Conservation (phyloP, 2,113 vertebrate species). For the Antennarius striatus region DNA sequence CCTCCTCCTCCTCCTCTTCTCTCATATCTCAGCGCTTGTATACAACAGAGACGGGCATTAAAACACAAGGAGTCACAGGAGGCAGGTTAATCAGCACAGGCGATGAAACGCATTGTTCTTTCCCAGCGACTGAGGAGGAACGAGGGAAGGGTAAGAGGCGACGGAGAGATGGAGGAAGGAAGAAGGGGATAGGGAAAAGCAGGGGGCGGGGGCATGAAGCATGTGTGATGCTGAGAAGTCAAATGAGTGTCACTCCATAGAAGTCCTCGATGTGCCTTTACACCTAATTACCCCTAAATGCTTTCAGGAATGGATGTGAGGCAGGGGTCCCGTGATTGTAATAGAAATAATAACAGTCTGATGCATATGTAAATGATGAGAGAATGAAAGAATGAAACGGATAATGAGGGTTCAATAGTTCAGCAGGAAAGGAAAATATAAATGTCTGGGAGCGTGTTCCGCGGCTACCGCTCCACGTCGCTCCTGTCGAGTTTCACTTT, state of each 20-base stretch:
- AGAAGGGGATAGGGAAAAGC: background rate
- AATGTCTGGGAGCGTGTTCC: slow-evolving; percentile 28
- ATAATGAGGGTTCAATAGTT: slow-evolving; percentile 80
- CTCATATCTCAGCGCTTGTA: slow-evolving; percentile 5
- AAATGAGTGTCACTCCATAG: slow-evolving; percentile 33
- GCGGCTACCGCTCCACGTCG: slow-evolving; percentile 30
- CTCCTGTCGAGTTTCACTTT: slow-evolving; percentile 55
- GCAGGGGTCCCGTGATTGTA: slow-evolving; percentile 61
- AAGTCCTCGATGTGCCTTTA: slow-evolving; percentile 45
- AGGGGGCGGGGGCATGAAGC: slow-evolving; percentile 14
- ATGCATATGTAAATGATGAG: slow-evolving; percentile 73
- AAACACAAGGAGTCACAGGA: slow-evolving; percentile 25
- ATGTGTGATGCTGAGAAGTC: slow-evolving; percentile 27
- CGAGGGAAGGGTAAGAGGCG: background rate
- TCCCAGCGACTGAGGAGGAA: slow-evolving; percentile 5
- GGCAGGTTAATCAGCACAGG: slow-evolving; percentile 25
- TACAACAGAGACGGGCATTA: slow-evolving; percentile 7
- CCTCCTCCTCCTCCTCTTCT: slow-evolving; percentile 1
- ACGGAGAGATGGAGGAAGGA: slow-evolving; percentile 16
- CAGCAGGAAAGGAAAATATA: slow-evolving; percentile 54
- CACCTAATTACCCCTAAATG: slow-evolving; percentile 73
- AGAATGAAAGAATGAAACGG: slow-evolving; percentile 46
- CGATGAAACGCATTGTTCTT: slow-evolving; percentile 32
- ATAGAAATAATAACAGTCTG: slow-evolving; percentile 71
- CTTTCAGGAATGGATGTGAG: slow-evolving; percentile 50